Evolutionary conservation across 2,888 invertebrate genomes (phyloP).

Genomic region (Callyntrura sp.): DNA sequence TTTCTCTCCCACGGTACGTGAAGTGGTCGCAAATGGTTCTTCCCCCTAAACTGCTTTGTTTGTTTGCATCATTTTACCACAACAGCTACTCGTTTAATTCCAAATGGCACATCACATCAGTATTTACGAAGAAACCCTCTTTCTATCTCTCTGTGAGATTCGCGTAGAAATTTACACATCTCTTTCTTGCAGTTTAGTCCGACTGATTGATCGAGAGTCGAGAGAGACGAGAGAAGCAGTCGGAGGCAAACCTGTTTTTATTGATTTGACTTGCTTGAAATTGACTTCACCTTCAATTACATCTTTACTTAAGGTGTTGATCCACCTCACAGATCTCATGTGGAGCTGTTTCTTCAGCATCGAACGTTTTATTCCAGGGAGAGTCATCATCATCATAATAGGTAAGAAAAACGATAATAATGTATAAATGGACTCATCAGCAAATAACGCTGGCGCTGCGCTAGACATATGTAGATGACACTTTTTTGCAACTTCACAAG

Average conservation of each 20-base stretch:
- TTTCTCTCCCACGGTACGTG: slow-evolving; percentile 57
- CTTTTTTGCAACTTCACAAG: slow-evolving; percentile 25
- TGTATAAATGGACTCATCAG: slow-evolving; percentile 11
- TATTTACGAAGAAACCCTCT: no score
- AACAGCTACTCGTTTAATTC: neutral
- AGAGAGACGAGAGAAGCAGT: no score
- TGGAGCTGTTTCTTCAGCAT: slow-evolving; percentile 47
- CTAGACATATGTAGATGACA: slow-evolving; percentile 44
- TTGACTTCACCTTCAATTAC: slow-evolving; percentile 70
- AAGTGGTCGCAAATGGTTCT: slow-evolving; percentile 2
- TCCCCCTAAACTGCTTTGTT: neutral
- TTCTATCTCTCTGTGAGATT: slow-evolving; percentile 52
- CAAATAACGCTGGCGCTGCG: slow-evolving; percentile 52
- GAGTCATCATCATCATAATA: neutral
- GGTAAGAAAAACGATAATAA: slow-evolving; percentile 28
- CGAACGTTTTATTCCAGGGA: neutral
- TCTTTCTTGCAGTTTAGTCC: slow-evolving; percentile 66
- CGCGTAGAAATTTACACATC: slow-evolving; percentile 59
- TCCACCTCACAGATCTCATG: slow-evolving; percentile 64
- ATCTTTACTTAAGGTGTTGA: slow-evolving; percentile 75
- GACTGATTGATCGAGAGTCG: slow-evolving; percentile 62
- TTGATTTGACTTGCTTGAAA: slow-evolving; percentile 58
- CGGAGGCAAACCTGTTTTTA: slow-evolving; percentile 70
- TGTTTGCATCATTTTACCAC: neutral
- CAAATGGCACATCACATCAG: slow-evolving; percentile 52